A percentile compares a stretch with the other conserved stretches of the same genome.
Evolutionary conservation across 2,797 vertebrate genomes (phyloP).

Genomic region (Acridotheres tristis): DNA sequence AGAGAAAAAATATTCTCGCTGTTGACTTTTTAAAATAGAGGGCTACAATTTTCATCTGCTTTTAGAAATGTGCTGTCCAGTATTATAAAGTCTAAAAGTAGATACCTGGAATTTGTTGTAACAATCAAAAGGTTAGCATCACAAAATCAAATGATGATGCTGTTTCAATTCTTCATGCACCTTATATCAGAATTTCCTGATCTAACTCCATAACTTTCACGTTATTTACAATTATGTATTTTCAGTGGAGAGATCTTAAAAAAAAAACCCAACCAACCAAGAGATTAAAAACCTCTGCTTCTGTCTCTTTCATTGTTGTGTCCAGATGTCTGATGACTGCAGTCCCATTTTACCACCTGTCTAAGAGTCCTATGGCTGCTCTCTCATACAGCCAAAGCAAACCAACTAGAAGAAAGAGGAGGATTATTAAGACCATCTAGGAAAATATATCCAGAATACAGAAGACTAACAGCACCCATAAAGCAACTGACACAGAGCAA

Average conservation of each 20-base stretch:
- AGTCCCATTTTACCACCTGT: neutral
- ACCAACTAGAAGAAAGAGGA: neutral
- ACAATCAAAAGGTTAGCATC: neutral
- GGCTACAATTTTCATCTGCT: neutral
- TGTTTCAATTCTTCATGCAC: neutral
- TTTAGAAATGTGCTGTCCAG: neutral
- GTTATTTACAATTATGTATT: neutral
- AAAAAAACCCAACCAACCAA: neutral
- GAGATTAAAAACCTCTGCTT: neutral
- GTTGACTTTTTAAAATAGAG: neutral
- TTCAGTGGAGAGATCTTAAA: neutral
- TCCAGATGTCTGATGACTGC: neutral
- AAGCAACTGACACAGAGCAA: neutral
- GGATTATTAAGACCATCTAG: neutral
- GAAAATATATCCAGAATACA: neutral
- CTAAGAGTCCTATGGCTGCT: neutral
- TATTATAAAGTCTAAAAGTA: neutral
- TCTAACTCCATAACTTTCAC: neutral
- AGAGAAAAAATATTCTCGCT: neutral
- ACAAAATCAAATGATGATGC: neutral
- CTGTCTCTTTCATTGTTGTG: neutral
- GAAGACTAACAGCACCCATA: neutral
- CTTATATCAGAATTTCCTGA: neutral
- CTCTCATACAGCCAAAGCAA: neutral
- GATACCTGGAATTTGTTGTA: neutral